Conservation (phyloP, 2,888 invertebrate genomes). For the Papilio elwesi region DNA sequence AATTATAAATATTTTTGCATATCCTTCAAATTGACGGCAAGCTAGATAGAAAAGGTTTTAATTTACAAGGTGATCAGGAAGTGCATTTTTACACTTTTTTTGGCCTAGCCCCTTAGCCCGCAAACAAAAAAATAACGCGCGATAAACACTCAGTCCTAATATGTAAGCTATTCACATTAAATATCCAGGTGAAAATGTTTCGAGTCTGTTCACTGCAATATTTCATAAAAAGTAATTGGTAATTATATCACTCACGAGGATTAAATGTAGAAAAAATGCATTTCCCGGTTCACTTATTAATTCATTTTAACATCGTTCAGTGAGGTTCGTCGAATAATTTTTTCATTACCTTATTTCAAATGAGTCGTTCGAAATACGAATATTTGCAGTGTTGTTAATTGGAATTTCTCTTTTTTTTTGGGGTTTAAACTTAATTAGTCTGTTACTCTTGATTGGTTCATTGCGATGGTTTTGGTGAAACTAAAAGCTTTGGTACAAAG, state of each 20-base stretch:
- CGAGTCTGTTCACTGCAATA: no score
- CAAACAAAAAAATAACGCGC: no score
- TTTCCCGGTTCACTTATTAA: background rate
- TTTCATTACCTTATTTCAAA: slow-evolving; percentile 1
- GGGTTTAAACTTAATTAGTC: slow-evolving; percentile 18
- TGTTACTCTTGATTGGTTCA: slow-evolving; percentile 6
- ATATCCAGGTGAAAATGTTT: no score
- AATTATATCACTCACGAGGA: background rate
- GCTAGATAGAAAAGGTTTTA: no score
- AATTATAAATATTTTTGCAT: no score
- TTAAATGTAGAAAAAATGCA: background rate
- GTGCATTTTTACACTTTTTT: no score
- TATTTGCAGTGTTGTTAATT: slow-evolving; percentile 9
- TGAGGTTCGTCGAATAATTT: slow-evolving; percentile 8
- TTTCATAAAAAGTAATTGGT: background rate
- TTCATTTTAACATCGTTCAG: slow-evolving; percentile 8
- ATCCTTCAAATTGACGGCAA: no score
- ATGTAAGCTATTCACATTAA: no score
- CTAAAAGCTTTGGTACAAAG: slow-evolving; percentile 19
- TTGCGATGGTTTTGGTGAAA: slow-evolving; percentile 8
- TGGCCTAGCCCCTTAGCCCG: no score
- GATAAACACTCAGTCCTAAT: no score
- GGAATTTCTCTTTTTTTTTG: slow-evolving; percentile 6
- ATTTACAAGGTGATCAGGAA: no score
- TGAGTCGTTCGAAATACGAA: slow-evolving; percentile 14